These are phyloP conservation scores for Saturnia japonica DNA, from an alignment of 2,888 invertebrate species.

Conservation along the genomic window DNA sequence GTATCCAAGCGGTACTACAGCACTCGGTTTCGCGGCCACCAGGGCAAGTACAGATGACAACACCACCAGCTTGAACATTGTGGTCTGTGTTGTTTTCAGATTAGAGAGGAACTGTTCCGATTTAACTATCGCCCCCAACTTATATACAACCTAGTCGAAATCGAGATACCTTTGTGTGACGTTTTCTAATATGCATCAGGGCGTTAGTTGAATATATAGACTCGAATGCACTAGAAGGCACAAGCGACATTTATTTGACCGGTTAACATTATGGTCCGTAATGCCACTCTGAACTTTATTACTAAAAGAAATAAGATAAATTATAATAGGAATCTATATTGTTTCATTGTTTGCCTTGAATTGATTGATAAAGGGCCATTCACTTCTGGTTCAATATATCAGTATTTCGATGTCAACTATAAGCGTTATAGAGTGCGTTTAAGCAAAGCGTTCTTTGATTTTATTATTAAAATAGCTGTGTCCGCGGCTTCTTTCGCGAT, in stretches of 20 bases:
- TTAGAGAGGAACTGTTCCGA: conserved; percentile 64
- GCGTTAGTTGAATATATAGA: conserved; percentile 58
- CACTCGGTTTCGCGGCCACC: conserved; percentile 75
- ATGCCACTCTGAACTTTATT: conserved; percentile 45
- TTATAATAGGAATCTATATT: conserved; percentile 37
- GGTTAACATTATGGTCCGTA: conserved; percentile 11
- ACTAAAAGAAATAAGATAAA: conserved; percentile 44
- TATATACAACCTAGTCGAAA: conserved; percentile 70
- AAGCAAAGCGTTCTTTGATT: background rate
- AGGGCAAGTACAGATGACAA: conserved; percentile 84
- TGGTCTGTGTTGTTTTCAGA: conserved; percentile 76
- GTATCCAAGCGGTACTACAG: conserved; percentile 37
- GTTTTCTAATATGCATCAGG: conserved; percentile 61
- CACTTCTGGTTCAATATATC: conserved; percentile 37
- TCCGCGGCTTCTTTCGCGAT: too few species aligned
- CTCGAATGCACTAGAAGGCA: conserved; percentile 52
- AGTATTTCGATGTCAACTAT: background rate
- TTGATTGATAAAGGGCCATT: conserved; percentile 67
- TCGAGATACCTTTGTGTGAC: conserved; percentile 69
- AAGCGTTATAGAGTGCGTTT: too few species aligned
- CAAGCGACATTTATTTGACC: conserved; percentile 12
- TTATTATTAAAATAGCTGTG: too few species aligned
- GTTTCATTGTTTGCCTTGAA: conserved; percentile 71
- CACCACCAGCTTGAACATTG: conserved; percentile 83
- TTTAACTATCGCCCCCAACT: conserved; percentile 52